phyloP scores from a whole-genome alignment of 2,797 vertebrate genomes.

The Carapus acus region DNA sequence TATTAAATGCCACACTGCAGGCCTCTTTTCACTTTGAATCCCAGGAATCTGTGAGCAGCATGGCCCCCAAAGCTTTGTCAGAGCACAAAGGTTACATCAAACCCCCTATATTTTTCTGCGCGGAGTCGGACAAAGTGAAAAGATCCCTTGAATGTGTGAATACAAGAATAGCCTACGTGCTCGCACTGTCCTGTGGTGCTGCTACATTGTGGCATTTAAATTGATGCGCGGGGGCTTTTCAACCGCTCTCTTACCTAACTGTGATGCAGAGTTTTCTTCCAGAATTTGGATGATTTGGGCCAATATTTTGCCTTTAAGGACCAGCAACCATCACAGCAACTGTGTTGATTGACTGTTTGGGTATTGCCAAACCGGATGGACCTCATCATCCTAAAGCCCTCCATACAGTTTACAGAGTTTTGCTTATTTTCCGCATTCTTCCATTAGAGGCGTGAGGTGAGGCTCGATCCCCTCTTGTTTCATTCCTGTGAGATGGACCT shows the following conservation, averaged over 20 bases:
- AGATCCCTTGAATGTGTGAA: background rate
- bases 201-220: conserved; percentile 27
- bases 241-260: too few relatives aligned
- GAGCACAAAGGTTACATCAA: conserved; percentile 1
- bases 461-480: conserved; percentile 2
- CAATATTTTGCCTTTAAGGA: conserved; percentile 11
- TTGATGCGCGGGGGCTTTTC: conserved; percentile 25
- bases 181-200: conserved; percentile 3
- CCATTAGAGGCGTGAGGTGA: too few relatives aligned
- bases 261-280: too few relatives aligned
- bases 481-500: conserved; percentile 23
- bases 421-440: too few relatives aligned
- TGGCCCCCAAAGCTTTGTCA: background rate
- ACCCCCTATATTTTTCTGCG: background rate
- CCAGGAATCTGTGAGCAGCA: background rate
- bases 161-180: conserved; percentile 3
- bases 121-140: background rate
- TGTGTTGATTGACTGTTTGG: too few relatives aligned
- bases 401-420: too few relatives aligned
- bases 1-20: background rate
- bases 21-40: conserved; percentile 7
- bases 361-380: too few relatives aligned
- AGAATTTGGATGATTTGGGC: too few relatives aligned
- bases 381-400: too few relatives aligned
- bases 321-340: too few relatives aligned